Base-by-base conservation (phyloP, 2,797 vertebrate genomes). In the Kryptopterus vitreolus region DNA sequence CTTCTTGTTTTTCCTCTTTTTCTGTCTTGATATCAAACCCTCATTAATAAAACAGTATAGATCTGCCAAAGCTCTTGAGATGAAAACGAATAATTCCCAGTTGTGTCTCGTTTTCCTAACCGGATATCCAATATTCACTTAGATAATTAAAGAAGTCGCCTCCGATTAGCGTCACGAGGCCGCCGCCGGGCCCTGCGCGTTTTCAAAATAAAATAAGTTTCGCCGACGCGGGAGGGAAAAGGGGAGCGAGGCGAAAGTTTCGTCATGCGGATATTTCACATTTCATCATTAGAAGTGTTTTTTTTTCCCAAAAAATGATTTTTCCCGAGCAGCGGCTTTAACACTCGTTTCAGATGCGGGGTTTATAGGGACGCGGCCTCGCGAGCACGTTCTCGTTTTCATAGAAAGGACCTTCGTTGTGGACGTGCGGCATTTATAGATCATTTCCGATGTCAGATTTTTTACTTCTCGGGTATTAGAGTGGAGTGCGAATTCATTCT, bases 11-110 rank as follows among this genome's bases (percentile, higher is more conserved):
- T n/a, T n/a, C n/a, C n/a, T n/a, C n/a, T n/a, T n/a, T n/a, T 81
- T 53, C 29, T 53, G 58, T 81, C 83, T 66, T 61, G 26, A 46
- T 65, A 85, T 81, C 69, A 68, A 70, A 76, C 53, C 16, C 82
- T 82, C 77, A 83, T 85, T 78, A 85, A 85, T 85, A 83, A 85
- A 83, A 74, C 80, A 83, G 70, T 59, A 78, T 53, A 76, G 58
- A 83, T 81, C 80, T 83, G 70, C 68, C 74, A 48, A 52, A 79
- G 76, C 72, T 76, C 71, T 72, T 46, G 52, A 73, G 79, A 81
- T 83, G 73, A 85, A 85, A 83, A 70, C 29, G 3, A 57, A 52
- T n/a, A 81, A 85, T 72, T 83, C 38, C 73, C 87, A 85, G 83
- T 78, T 87, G 84, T 78, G 76, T 83, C 66, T 76, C 59, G 48